Base-by-base conservation (phyloP, 35 echinoderm and acorn worm species). In the Apostichopus parvimensis region DNA sequence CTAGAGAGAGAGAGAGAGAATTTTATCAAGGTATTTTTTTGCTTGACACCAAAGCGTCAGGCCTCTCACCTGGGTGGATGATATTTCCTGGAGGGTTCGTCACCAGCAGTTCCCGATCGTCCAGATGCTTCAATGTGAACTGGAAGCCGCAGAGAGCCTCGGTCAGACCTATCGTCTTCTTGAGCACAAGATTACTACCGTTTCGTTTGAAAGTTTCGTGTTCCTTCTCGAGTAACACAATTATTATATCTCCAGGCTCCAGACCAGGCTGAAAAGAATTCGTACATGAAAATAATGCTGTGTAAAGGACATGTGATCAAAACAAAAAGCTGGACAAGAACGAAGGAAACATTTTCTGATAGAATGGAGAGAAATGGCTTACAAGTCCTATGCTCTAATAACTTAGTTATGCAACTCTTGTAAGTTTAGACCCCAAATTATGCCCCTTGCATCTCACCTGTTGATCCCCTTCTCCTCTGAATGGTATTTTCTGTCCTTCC, bases 401-500 rank as follows among this genome's bases (percentile, higher is more conserved):
- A 45, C 34, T 45, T 2, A 4, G 34, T 45, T 45, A 45, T 45
- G 34, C 34, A 45, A 45, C 34, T 45, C 34, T 4, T 45, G 34
- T 45, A 45, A 45, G 34, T 45, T 45, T 45, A 45, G 34, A 45
- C 34, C 34, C 34, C 34, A 45, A 45, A 45, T 45, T 45, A 45
- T 45, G 34, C 26, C 34, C 34, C 34, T 45, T 45, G 34, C 34
- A 45, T 8, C 92, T 94, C 62, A 98, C 97, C 93, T 94, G 93
- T 61, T 98, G 97, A 76, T 98, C 97, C 23, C 97, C 97, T 87
- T 98, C 97, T 52, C 97, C 94, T 82, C 95, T 84, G 82, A 98
- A 98, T 76, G 93, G 92, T 45, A 98, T 98, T 79, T 93, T 98
- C 91, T 98, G 94, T 9, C 97, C 97, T 55, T 98, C 97, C 70